phyloP scores from a whole-genome alignment of 2,113 vertebrate genomes.

The Bufo bufo region DNA sequence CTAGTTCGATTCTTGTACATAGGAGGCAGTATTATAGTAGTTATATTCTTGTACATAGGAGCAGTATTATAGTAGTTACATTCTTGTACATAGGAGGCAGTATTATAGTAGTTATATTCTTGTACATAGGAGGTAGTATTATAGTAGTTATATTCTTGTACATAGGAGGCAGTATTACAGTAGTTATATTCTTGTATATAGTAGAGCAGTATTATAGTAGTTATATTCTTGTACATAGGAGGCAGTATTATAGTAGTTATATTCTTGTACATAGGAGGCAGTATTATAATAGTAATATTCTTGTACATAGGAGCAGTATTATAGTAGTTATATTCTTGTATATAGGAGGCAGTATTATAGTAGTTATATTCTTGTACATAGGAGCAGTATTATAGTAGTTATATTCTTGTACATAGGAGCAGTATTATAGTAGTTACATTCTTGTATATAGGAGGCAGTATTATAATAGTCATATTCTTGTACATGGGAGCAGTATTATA shows the following conservation, averaged over 20 bases:
- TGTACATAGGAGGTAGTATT: not conserved
- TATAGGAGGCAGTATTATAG: not conserved
- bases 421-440: not conserved
- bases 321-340: not conserved
- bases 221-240: not conserved
- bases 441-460: not conserved
- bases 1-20: not conserved
- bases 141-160: not conserved
- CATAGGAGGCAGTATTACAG: not conserved
- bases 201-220: not conserved
- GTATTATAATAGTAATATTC: not conserved
- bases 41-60: not conserved
- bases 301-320: not conserved
- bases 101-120: constrained; percentile 12
- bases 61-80: constrained; percentile 1
- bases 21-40: not conserved
- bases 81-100: not conserved
- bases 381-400: not conserved
- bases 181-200: not conserved
- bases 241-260: constrained; percentile 5
- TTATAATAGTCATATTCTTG: not conserved
- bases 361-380: not conserved
- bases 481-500: not conserved
- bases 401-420: not conserved
- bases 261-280: not conserved